Evolutionary conservation across 2,113 vertebrate genomes (phyloP), one percentile per base, ranked within the genome.

Genomic region (Tachycineta bicolor): DNA sequence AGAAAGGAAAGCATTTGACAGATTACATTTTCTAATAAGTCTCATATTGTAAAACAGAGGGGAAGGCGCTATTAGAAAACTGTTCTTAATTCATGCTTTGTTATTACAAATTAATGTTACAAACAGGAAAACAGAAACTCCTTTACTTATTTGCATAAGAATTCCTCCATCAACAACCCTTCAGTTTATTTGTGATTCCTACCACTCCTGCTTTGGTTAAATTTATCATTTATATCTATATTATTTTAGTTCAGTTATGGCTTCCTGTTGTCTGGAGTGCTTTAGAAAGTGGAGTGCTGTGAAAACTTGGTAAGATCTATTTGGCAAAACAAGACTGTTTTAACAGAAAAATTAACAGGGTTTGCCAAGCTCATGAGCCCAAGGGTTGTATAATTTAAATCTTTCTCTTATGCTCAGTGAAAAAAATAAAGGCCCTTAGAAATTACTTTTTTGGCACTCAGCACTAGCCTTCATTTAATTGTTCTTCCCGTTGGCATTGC

Each of bases 71-170:
- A 70, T 77, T 93, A 65, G 43, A 86, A 86, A 95, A 76, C 55
- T 84, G 29, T 68, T 89, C 21, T 47, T 92, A 89, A 95, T 95
- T 95, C 49, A 67, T 83, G 43, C 58, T 80, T 37, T 37, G 37
- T 94, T 95, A 94, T 85, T 96, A 87, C 26, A 89, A 52, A 89
- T 93, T 86, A 97, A 95, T 88, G 39, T 85, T 83, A 37, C 15
- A 93, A 88, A 89, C 37, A 96, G 64, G 52, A 93, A 96, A 94
- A 89, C n/a, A 93, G 58, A 82, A 93, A 68, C 34, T 50, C 20
- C 33, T 46, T 96, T 91, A 67, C 24, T 90, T 92, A 70, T 65
- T 75, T 89, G 31, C 53, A 74, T 65, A 91, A 85, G 8, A 78
- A 60, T 37, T 83, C 56, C 77, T 67, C 50, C 3, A 10, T 49